A percentile compares a stretch with the other conserved stretches of the same genome.
Conservation (phyloP, 1,140 invertebrate genomes). For the Diachasma alloeum region DNA sequence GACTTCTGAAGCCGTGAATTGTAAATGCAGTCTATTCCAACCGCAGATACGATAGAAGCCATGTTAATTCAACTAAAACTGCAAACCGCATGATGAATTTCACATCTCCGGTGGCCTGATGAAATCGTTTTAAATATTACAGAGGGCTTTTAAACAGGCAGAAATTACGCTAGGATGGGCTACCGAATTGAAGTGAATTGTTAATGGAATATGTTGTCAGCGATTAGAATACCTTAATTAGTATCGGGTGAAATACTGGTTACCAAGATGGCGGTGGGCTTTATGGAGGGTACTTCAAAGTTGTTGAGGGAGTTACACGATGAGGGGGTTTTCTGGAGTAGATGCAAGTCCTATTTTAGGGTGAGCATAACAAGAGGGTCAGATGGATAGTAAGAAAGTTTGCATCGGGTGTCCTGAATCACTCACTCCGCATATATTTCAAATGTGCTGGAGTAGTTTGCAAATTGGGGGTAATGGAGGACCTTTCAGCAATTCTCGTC, state of each 20-base stretch:
- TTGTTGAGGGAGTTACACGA: neutral
- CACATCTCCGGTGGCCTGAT: neutral
- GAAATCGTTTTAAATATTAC: neutral
- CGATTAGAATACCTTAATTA: neutral
- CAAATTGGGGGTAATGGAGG: neutral
- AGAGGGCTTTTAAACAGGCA: neutral
- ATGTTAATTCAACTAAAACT: neutral
- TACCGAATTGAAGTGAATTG: neutral
- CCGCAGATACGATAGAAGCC: neutral
- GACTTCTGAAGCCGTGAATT: neutral
- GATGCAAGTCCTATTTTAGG: neutral
- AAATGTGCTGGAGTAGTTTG: neutral
- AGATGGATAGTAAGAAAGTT: neutral
- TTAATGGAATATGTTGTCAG: neutral
- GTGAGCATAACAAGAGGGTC: conserved; percentile 4
- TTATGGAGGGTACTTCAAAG: conserved; percentile 5
- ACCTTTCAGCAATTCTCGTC: neutral
- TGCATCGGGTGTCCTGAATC: neutral
- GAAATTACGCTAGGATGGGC: neutral
- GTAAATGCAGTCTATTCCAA: neutral
- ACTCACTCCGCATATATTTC: neutral
- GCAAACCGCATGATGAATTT: neutral
- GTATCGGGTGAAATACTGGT: neutral
- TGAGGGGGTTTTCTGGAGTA: neutral
- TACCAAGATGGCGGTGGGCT: neutral